phyloP scores from a whole-genome alignment of 2,113 vertebrate species.

The Ciconia stormi region DNA sequence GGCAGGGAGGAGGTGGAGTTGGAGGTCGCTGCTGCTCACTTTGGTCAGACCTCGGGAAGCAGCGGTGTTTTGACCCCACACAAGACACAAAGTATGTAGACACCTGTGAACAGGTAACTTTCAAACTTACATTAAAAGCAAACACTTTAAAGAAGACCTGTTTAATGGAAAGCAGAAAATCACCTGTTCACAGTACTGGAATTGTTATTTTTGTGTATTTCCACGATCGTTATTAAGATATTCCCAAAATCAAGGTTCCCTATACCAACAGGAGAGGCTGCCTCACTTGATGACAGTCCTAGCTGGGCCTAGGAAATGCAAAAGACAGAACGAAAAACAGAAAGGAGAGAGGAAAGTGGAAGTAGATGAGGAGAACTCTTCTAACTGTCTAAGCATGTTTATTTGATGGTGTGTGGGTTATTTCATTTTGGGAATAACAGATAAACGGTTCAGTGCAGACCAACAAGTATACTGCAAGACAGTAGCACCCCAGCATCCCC shows the following conservation, averaged over 20 bases:
- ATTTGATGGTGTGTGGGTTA: neutral
- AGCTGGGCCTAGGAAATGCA: neutral
- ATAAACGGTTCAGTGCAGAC: neutral
- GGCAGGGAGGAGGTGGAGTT: neutral
- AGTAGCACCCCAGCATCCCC: neutral
- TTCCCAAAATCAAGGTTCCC: neutral
- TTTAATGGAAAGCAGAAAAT: neutral
- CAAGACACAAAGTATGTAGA: neutral
- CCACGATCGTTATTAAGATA: neutral
- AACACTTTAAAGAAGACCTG: neutral
- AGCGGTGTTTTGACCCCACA: neutral
- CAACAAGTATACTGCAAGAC: no score
- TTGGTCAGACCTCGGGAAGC: neutral
- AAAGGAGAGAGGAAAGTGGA: neutral
- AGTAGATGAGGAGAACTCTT: neutral
- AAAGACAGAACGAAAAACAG: neutral
- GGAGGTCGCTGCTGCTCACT: neutral
- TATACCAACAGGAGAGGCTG: neutral
- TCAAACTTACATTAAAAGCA: neutral
- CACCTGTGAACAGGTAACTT: neutral
- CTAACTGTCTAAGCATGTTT: neutral
- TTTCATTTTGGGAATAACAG: neutral
- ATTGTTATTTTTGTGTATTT: neutral
- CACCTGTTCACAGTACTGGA: neutral
- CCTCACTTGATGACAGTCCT: neutral